Evolutionary conservation across 2,888 invertebrate species (phyloP).

Genomic region (Elmis aenea): DNA sequence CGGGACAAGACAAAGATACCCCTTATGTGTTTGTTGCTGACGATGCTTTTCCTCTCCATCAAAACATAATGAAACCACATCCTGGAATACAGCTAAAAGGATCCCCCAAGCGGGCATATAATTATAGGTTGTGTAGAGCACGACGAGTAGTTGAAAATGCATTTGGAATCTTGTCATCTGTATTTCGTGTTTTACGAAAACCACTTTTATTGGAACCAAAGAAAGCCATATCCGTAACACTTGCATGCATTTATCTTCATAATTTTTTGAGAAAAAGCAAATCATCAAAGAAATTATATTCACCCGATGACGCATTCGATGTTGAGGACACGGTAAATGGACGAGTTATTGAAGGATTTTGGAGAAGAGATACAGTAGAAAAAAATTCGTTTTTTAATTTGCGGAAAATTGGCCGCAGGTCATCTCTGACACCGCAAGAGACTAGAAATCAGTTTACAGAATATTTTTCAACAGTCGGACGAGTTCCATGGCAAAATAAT

Average conservation of each 20-base stretch:
- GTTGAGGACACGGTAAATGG: constrained; percentile 20
- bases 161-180: constrained; percentile 20
- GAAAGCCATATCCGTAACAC: constrained; percentile 20
- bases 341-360: constrained; percentile 5
- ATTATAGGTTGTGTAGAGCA: constrained; percentile 19
- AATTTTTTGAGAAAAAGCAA: constrained; percentile 26
- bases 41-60: not conserved
- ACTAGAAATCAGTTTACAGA: not conserved
- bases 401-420: not conserved
- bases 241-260: constrained; percentile 24
- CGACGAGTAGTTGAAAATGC: constrained; percentile 23
- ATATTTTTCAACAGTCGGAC: not conserved
- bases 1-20: not conserved
- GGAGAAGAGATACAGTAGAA: constrained; percentile 1
- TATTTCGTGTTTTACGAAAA: constrained; percentile 24
- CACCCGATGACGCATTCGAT: constrained; percentile 25
- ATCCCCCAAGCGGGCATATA: constrained; percentile 18
- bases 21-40: constrained; percentile 1
- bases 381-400: not conserved
- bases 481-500: constrained; percentile 3
- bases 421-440: not conserved
- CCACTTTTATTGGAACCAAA: constrained; percentile 24
- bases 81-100: too few relatives aligned
- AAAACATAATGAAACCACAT: not conserved
- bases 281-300: constrained; percentile 15